These are phyloP conservation scores for Spinibarbus caldwelli DNA, from an alignment of 2,797 vertebrate genomes.

Conservation along the genomic window DNA sequence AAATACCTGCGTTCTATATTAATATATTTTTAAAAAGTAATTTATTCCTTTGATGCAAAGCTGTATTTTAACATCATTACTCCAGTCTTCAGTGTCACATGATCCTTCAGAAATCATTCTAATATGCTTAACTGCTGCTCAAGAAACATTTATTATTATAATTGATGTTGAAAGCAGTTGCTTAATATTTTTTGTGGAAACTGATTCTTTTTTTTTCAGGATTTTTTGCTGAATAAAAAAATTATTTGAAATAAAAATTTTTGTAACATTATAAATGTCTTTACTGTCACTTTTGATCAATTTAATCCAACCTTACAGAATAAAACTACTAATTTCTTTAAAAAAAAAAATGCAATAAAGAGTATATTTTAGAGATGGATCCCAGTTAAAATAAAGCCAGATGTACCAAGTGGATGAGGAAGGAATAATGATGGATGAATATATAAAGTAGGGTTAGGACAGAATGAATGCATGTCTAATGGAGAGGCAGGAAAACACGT, in stretches of 20 bases:
- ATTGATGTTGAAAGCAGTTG: not conserved
- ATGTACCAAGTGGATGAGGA: not conserved
- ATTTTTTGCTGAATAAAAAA: no score
- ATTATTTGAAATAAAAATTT: not conserved
- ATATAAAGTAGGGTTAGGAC: conserved; percentile 3
- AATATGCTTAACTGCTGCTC: not conserved
- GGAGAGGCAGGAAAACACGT: not conserved
- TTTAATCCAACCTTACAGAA: not conserved
- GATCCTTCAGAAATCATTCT: not conserved
- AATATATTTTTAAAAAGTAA: not conserved
- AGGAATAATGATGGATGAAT: not conserved
- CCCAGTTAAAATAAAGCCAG: not conserved
- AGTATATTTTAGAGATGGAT: not conserved
- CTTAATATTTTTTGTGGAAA: not conserved
- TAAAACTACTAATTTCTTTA: not conserved
- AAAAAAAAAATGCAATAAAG: not conserved
- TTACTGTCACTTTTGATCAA: not conserved
- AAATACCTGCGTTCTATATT: not conserved
- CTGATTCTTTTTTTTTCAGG: no score
- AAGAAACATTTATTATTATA: not conserved
- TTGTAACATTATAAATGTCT: not conserved
- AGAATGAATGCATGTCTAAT: conserved; percentile 22
- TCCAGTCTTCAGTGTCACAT: not conserved
- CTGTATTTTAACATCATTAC: not conserved
- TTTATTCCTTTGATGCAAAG: not conserved